These are phyloP conservation scores for Brachionus rubens DNA, from an alignment of 1,140 invertebrate genomes.

Conservation along the genomic window DNA sequence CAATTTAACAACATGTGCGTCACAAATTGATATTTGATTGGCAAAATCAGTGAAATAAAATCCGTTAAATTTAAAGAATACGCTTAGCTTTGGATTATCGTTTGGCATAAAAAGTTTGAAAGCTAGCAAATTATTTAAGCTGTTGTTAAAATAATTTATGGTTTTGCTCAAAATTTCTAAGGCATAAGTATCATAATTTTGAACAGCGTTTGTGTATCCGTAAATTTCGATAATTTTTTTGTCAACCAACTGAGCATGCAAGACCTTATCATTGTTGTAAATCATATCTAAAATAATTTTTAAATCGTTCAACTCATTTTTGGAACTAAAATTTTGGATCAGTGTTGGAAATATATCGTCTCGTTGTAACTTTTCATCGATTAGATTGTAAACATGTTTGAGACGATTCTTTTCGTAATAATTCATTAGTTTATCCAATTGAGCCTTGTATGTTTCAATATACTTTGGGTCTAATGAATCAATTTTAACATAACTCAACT, in stretches of 20 bases:
- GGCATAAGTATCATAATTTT: constrained; percentile 24
- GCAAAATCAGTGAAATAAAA: constrained; percentile 30
- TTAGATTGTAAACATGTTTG: constrained; percentile 22
- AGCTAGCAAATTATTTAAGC: constrained; percentile 7
- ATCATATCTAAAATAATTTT: constrained; percentile 34
- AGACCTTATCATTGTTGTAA: neutral
- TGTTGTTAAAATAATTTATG: neutral
- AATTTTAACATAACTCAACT: neutral
- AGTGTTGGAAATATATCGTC: constrained; percentile 3
- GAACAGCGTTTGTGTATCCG: constrained; percentile 26
- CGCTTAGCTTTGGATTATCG: neutral
- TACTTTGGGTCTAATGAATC: neutral
- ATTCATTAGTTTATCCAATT: constrained; percentile 22
- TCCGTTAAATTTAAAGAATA: constrained; percentile 21
- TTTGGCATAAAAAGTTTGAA: constrained; percentile 1
- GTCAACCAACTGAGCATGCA: constrained; percentile 8
- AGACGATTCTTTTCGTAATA: constrained; percentile 34
- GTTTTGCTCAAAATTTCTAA: constrained; percentile 25
- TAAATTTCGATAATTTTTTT: constrained; percentile 27
- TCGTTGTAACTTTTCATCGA: neutral
- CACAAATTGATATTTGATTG: neutral
- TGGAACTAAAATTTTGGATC: constrained; percentile 8
- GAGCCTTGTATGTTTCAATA: neutral
- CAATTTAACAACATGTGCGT: constrained; percentile 17
- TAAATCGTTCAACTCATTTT: constrained; percentile 15